Conservation (phyloP, 2,113 vertebrate genomes). For the Coptodon rendalli region DNA sequence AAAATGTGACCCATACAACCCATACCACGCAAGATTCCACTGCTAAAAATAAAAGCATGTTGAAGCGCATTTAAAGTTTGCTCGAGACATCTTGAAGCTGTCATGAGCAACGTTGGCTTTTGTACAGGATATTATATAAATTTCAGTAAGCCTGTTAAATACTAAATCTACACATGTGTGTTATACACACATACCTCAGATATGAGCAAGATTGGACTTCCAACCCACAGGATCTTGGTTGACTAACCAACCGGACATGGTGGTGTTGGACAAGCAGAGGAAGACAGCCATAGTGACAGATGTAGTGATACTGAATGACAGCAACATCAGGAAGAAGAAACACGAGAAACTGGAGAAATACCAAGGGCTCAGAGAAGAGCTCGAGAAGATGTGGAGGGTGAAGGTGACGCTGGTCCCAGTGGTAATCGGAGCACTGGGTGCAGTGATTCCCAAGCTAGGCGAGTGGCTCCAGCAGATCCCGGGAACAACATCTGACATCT, state of each 20-base stretch:
- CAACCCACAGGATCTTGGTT: background rate
- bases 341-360: too few species aligned
- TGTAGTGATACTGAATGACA: too few species aligned
- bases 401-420: too few species aligned
- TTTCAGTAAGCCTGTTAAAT: background rate
- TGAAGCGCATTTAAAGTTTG: accelerated
- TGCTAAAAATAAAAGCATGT: too few species aligned
- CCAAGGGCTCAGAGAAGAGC: too few species aligned
- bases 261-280: too few species aligned
- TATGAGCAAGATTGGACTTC: background rate
- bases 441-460: too few species aligned
- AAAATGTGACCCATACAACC: background rate
- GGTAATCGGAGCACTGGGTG: too few species aligned
- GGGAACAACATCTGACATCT: too few species aligned
- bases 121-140: background rate
- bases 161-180: background rate
- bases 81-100: background rate
- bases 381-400: accelerated
- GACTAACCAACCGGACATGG: background rate
- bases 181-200: background rate
- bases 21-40: background rate
- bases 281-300: accelerated
- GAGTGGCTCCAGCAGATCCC: too few species aligned
- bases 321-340: too few species aligned
- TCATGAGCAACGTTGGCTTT: background rate